Evolutionary conservation across 2,888 invertebrate species (phyloP).

Genomic region (Acanthopleura granulata): DNA sequence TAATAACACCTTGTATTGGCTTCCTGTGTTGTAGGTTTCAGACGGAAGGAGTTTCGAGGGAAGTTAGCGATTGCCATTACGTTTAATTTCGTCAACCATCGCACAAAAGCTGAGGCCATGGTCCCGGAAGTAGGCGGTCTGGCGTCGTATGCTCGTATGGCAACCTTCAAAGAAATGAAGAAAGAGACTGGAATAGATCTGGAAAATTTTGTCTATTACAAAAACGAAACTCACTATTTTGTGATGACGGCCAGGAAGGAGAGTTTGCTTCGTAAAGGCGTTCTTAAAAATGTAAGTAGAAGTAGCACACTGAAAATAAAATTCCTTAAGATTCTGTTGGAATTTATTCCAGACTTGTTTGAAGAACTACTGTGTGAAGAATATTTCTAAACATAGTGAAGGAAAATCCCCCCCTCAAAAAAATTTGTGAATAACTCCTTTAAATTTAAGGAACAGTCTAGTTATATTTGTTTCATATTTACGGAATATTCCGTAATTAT

Average conservation of each 20-base stretch:
- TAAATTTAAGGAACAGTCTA: too few species aligned
- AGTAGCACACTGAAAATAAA: too few species aligned
- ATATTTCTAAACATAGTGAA: too few species aligned
- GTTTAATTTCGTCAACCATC: slow-evolving; percentile 95
- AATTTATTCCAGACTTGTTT: too few species aligned
- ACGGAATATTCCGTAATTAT: too few species aligned
- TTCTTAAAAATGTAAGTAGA: slow-evolving; percentile 72
- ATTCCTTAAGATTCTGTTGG: too few species aligned
- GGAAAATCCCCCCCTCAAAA: too few species aligned
- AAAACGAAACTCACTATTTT: slow-evolving; percentile 98
- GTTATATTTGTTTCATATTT: too few species aligned
- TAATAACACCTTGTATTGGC: too few species aligned
- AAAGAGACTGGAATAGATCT: slow-evolving; percentile 91
- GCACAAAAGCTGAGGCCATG: slow-evolving; percentile 88
- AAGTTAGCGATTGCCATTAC: slow-evolving; percentile 97
- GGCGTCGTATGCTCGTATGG: slow-evolving; percentile 97
- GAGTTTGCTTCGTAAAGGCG: slow-evolving; percentile 88
- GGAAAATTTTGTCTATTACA: slow-evolving; percentile 98
- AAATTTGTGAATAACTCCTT: too few species aligned
- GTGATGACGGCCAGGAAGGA: slow-evolving; percentile 99
- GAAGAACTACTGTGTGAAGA: too few species aligned
- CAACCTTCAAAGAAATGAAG: slow-evolving; percentile 89
- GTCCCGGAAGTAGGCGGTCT: slow-evolving; percentile 96
- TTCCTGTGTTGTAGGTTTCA: slow-evolving; percentile 77
- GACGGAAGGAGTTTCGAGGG: slow-evolving; percentile 93